Conservation (phyloP, 2,797 vertebrate genomes). For the Semotilus atromaculatus region DNA sequence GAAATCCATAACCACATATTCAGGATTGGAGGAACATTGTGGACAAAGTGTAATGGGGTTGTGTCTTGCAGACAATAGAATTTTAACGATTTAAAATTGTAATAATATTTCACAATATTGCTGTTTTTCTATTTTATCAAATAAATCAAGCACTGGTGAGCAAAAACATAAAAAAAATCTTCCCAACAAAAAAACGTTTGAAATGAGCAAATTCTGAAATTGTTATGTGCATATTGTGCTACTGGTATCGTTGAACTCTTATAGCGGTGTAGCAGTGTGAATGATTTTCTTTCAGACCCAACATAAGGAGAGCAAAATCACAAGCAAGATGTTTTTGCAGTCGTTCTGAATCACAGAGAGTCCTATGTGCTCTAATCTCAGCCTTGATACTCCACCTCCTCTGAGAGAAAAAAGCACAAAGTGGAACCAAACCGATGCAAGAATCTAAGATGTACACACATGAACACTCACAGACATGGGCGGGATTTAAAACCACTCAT, state of each 20-base stretch:
- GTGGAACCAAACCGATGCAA: conserved; percentile 28
- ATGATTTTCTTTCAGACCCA: not conserved
- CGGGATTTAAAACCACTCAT: conserved; percentile 23
- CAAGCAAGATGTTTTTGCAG: conserved; percentile 27
- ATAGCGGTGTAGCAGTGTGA: not conserved
- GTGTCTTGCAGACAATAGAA: not conserved
- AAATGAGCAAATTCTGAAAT: not conserved
- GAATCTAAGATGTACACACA: conserved; percentile 10
- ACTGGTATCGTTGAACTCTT: not conserved
- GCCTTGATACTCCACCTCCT: conserved; percentile 40
- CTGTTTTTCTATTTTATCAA: not conserved
- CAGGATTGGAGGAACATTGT: not conserved
- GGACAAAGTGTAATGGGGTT: not conserved
- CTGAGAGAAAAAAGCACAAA: conserved; percentile 19
- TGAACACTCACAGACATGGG: conserved; percentile 23
- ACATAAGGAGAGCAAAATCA: conserved; percentile 39
- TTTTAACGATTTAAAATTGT: not conserved
- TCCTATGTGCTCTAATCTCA: conserved; percentile 15
- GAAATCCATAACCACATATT: not conserved
- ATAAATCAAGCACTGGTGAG: not conserved
- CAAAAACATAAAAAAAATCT: not conserved
- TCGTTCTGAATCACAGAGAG: conserved; percentile 19
- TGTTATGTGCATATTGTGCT: not conserved
- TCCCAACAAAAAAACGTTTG: not conserved
- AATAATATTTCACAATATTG: not conserved